Evolutionary conservation across 2,888 invertebrate species (phyloP).

Genomic region (Philaethria dido): DNA sequence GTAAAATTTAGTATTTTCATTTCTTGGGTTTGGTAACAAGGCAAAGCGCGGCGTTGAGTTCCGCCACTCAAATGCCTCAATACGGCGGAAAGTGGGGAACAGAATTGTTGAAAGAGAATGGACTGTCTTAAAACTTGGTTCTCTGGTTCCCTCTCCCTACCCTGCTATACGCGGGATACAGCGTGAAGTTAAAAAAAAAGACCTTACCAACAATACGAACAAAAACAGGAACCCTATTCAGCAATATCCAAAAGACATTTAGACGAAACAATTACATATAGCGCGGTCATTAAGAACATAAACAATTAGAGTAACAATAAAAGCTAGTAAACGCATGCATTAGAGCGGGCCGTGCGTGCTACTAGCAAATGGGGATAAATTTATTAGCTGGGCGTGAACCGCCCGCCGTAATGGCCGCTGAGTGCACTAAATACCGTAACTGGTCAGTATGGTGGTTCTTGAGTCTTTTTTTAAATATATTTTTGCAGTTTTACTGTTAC

Average conservation of each 20-base stretch:
- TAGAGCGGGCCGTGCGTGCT: conserved; percentile 42
- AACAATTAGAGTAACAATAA: conserved; percentile 36
- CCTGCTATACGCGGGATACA: too few relatives aligned
- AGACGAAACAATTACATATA: not conserved
- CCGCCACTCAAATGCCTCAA: too few relatives aligned
- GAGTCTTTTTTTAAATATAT: not conserved
- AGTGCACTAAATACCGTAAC: conserved; percentile 44
- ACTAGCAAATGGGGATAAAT: conserved; percentile 63
- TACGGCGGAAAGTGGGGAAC: too few relatives aligned
- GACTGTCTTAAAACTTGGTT: too few relatives aligned
- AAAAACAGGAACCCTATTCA: too few relatives aligned
- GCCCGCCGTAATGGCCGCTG: conserved; percentile 52
- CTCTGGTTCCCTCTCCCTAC: too few relatives aligned
- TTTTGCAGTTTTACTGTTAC: not conserved
- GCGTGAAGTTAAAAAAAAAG: too few relatives aligned
- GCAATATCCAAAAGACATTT: conserved; percentile 3
- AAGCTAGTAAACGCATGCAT: conserved; percentile 32
- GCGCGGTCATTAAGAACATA: conserved; percentile 29
- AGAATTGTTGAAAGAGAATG: too few relatives aligned
- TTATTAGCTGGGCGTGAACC: conserved; percentile 73
- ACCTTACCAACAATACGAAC: too few relatives aligned
- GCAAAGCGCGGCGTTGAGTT: too few relatives aligned
- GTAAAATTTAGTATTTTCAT: too few relatives aligned
- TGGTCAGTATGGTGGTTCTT: conserved; percentile 31
- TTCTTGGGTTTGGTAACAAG: too few relatives aligned